A percentile compares a stretch with the other conserved stretches of the same genome.
Evolutionary conservation across 2,888 invertebrate genomes (phyloP).

Genomic region (Alloplasta piceator): DNA sequence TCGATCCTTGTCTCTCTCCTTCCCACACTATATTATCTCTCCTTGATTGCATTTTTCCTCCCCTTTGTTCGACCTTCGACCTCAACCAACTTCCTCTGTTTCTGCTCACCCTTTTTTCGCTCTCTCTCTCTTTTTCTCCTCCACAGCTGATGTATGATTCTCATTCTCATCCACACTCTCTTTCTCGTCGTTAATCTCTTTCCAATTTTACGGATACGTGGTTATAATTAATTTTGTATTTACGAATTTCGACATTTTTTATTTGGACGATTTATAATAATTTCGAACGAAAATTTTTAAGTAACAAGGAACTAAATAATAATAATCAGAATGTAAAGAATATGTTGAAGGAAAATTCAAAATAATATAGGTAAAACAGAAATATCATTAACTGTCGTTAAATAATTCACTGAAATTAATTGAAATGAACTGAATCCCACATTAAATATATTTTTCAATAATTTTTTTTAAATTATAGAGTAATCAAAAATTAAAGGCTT

Average conservation of each 20-base stretch:
- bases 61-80: conserved; percentile 47
- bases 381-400: too few relatives aligned
- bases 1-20: conserved; percentile 19
- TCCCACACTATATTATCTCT: conserved; percentile 15
- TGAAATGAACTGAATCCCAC: too few relatives aligned
- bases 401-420: too few relatives aligned
- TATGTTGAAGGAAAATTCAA: too few relatives aligned
- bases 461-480: too few relatives aligned
- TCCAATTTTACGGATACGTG: neutral
- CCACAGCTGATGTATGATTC: neutral
- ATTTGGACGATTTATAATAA: too few relatives aligned
- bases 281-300: too few relatives aligned
- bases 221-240: conserved; percentile 15
- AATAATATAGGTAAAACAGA: too few relatives aligned
- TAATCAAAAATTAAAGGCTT: too few relatives aligned
- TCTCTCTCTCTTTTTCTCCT: neutral
- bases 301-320: too few relatives aligned
- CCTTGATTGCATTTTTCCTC: conserved; percentile 43
- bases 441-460: too few relatives aligned
- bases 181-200: neutral
- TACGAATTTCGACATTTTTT: neutral
- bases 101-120: conserved; percentile 3
- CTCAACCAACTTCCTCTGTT: conserved; percentile 6
- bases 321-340: too few relatives aligned
- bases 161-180: conserved; percentile 3